These are phyloP conservation scores for Argyresthia goedartella DNA, from an alignment of 2,888 invertebrate species.

Conservation along the genomic window DNA sequence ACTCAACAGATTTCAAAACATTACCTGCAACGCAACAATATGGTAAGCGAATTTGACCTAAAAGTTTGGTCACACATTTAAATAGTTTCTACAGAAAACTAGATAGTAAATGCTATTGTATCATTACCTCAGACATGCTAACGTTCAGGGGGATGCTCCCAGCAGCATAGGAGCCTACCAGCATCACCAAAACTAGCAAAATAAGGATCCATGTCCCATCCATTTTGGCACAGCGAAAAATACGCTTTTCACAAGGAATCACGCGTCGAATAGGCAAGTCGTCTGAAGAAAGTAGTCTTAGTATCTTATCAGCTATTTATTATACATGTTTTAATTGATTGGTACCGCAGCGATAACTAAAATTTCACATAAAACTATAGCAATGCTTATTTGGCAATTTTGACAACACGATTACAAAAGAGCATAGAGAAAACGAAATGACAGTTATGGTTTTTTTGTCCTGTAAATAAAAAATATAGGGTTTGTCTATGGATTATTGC, in stretches of 20 bases:
- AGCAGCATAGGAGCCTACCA: constrained; percentile 94
- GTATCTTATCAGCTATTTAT: background rate
- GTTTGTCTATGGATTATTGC: too few species aligned
- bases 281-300: background rate
- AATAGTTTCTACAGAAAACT: background rate
- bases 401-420: background rate
- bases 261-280: background rate
- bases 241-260: background rate
- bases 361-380: background rate
- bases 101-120: background rate
- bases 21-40: background rate
- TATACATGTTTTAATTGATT: background rate
- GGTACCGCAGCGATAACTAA: background rate
- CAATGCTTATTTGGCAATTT: background rate
- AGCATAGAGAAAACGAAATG: background rate
- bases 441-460: background rate
- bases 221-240: constrained; percentile 61
- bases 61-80: background rate
- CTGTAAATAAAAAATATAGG: too few species aligned
- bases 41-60: background rate
- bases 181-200: constrained; percentile 91
- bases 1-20: too few species aligned
- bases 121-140: constrained; percentile 89
- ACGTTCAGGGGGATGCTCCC: constrained; percentile 96
- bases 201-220: constrained; percentile 88